Conservation (phyloP, 1,140 invertebrate genomes). For the Aporrectodea caliginosa region DNA sequence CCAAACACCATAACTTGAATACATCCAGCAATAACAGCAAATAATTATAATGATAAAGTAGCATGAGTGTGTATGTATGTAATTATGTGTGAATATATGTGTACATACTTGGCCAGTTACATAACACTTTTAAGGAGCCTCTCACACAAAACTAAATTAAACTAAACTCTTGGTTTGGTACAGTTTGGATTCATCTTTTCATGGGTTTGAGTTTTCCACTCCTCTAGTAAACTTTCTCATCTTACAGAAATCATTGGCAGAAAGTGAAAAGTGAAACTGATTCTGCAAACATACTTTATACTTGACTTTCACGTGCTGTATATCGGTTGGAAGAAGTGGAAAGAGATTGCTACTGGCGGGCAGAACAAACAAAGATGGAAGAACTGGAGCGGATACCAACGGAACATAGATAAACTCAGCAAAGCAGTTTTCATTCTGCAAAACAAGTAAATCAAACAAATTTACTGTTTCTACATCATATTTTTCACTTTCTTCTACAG, state of each 20-base stretch:
- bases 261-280: no score
- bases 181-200: not conserved
- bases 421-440: constrained; percentile 53
- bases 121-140: no score
- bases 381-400: constrained; percentile 62
- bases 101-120: no score
- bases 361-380: constrained; percentile 63
- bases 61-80: no score
- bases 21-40: no score
- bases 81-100: no score
- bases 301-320: constrained; percentile 39
- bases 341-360: constrained; percentile 63
- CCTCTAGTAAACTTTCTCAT: not conserved
- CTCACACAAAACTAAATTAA: not conserved
- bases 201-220: no score
- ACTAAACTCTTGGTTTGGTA: not conserved
- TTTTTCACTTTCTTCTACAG: no score
- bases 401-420: constrained; percentile 64
- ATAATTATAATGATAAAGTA: no score
- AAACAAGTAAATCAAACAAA: constrained; percentile 31
- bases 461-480: constrained; percentile 6
- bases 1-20: no score
- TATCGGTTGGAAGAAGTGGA: constrained; percentile 57
- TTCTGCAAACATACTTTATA: constrained; percentile 36
- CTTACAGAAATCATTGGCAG: constrained; percentile 7